Evolutionary conservation across 2,888 invertebrate species (phyloP).

Genomic region (Linnaemya tessellans): DNA sequence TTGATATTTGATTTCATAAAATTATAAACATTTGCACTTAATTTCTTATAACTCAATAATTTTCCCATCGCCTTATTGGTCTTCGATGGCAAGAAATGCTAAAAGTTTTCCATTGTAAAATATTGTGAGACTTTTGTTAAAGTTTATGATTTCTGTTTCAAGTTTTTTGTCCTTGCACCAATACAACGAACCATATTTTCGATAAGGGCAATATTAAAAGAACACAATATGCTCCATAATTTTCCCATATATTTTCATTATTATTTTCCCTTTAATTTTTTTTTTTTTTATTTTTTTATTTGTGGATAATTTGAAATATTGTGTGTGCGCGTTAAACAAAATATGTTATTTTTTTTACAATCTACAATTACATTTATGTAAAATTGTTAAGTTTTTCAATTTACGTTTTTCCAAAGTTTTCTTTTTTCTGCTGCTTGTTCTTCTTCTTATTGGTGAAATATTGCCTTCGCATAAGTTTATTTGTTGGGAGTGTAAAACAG

Average conservation of each 20-base stretch:
- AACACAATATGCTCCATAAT: constrained; percentile 57
- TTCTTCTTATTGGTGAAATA: constrained; percentile 28
- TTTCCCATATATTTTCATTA: constrained; percentile 56
- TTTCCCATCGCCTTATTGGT: neutral
- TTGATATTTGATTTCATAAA: constrained; percentile 52
- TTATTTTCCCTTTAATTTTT: constrained; percentile 3
- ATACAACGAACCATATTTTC: constrained; percentile 47
- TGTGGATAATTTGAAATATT: constrained; percentile 48
- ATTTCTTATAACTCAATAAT: constrained; percentile 56
- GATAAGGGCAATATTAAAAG: constrained; percentile 46
- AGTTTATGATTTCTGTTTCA: constrained; percentile 39
- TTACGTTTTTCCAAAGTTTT: neutral
- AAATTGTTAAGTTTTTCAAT: constrained; percentile 52
- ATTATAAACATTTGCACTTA: constrained; percentile 61
- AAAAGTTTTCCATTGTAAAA: constrained; percentile 54
- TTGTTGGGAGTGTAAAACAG: constrained; percentile 34
- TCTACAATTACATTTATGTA: constrained; percentile 46
- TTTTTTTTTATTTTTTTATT: constrained; percentile 11
- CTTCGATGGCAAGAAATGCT: neutral
- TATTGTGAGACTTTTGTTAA: constrained; percentile 51
- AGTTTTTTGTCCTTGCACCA: constrained; percentile 8
- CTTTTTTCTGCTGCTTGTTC: neutral
- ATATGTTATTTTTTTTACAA: constrained; percentile 37
- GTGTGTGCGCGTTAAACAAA: constrained; percentile 23
- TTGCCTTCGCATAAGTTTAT: constrained; percentile 20